Evolutionary conservation across 1,140 invertebrate species (phyloP).

Genomic region (Homarus americanus): DNA sequence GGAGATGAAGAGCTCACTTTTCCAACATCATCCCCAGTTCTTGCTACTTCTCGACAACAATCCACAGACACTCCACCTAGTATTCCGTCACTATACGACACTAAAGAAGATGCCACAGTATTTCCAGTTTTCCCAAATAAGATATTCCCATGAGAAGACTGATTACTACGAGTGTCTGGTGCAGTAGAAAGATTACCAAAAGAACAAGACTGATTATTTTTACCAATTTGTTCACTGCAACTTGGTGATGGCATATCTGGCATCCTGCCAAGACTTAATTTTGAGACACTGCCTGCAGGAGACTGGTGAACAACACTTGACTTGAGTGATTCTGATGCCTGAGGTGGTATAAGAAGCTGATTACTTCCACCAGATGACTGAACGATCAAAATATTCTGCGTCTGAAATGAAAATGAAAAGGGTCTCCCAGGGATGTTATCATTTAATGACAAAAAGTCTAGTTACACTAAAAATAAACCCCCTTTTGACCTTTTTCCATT

Average conservation of each 20-base stretch:
- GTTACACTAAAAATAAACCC: too few relatives aligned
- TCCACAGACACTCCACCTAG: not conserved
- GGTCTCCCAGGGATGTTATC: too few relatives aligned
- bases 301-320: not conserved
- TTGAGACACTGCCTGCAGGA: not conserved
- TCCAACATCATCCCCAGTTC: not conserved
- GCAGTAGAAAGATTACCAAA: not conserved
- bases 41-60: not conserved
- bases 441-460: too few relatives aligned
- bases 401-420: slow-evolving; percentile 9
- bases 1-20: not conserved
- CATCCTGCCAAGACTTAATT: not conserved
- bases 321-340: not conserved
- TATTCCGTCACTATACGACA: not conserved
- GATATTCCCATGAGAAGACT: not conserved
- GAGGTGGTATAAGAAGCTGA: not conserved
- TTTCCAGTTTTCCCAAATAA: not conserved
- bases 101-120: not conserved
- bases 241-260: not conserved
- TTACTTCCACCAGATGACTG: not conserved
- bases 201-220: not conserved
- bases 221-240: not conserved
- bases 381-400: slow-evolving; percentile 40
- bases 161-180: not conserved
- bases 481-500: too few relatives aligned